Base-by-base conservation (phyloP, 2,888 invertebrate genomes). In the Drosophila peninsularis region DNA sequence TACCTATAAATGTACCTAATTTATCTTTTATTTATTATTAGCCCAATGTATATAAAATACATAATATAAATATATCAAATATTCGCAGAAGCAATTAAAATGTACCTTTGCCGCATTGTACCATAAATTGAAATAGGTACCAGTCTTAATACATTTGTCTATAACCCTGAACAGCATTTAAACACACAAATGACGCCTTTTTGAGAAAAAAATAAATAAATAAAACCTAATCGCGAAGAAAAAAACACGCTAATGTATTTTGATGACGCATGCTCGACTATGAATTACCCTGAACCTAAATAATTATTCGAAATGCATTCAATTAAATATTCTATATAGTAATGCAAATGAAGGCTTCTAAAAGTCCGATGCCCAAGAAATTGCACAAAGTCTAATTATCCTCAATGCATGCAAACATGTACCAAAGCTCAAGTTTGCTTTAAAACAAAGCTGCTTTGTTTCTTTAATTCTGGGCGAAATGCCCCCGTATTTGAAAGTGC, bases 91-190 rank as follows among this genome's bases (percentile, higher is more conserved):
- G 39, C 13, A 30, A 53, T 39, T 24, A 11, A 39, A 39, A 39
- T 39, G 53, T 53, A 53, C 52, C 52, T 37, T 14, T 30, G 2
- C 0, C 17, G 0, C 17, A 19, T 39, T 41, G 41, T 41, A 54
- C 37, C 52, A 37, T 11, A 4, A 19, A 32, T 50, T 21, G 0
- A 34, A 34, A 32, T 32, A 14, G 13, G 19, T 34, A 50, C 21
- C 24, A n/a, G 11, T 21, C 19, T 41, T 19, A 14, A 41, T 54
- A 14, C 54, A 41, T 41, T 41, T 21, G 41, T 19, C 1, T 21
- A 19, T 55, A 45, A 42, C 74, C 68, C 63, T 68, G 73, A 68
- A 54, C 19, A 41, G 54, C 41, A 32, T 37, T 42, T 41, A 47
- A 45, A 45, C 36, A 36, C 44, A 64, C 44, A 64, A 67, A 54